Evolutionary conservation across 2,113 vertebrate species (phyloP).

Genomic region (Apaloderma vittatum): DNA sequence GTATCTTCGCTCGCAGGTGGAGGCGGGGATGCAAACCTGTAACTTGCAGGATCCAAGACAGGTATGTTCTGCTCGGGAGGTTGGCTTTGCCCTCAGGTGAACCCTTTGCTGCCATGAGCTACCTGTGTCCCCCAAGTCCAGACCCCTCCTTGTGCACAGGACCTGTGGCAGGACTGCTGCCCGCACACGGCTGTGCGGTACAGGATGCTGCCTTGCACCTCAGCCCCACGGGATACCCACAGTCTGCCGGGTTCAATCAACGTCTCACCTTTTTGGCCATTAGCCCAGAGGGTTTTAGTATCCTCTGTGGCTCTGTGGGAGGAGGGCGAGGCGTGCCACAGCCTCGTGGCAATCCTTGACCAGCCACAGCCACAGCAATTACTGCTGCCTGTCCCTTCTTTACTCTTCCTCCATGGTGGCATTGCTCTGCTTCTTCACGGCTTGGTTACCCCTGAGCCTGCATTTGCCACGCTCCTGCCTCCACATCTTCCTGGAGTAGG

Average conservation of each 20-base stretch:
- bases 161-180: background rate
- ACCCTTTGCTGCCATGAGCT: background rate
- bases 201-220: background rate
- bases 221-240: background rate
- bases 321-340: background rate
- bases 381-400: background rate
- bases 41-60: background rate
- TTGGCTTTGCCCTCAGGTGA: background rate
- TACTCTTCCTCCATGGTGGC: rapidly evolving
- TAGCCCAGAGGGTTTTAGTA: background rate
- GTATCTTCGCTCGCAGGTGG: background rate
- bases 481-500: background rate
- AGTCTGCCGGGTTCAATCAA: background rate
- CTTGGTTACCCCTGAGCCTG: background rate
- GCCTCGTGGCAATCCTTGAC: background rate
- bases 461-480: background rate
- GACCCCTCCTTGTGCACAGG: background rate
- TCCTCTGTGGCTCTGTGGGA: background rate
- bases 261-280: background rate
- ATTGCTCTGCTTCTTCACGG: background rate
- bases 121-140: rapidly evolving
- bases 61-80: background rate
- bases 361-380: background rate
- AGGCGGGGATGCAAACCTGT: background rate
- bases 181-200: rapidly evolving